These are phyloP conservation scores for Ornithoptera alexandrae DNA, from an alignment of 2,888 invertebrate species.

Conservation along the genomic window DNA sequence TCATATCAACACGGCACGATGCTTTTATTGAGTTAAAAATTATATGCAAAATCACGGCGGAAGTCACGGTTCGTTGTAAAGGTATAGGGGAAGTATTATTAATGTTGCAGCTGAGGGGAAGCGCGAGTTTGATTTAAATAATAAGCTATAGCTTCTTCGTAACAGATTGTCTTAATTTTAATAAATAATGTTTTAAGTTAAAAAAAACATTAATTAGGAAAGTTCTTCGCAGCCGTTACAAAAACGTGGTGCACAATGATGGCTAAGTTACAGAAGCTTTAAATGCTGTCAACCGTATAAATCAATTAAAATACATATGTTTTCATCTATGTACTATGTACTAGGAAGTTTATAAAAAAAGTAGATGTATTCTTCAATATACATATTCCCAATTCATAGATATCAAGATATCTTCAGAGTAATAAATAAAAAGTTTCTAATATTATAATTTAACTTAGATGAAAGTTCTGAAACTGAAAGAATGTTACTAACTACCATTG, in stretches of 20 bases:
- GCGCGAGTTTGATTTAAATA: constrained; percentile 52
- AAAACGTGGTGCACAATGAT: constrained; percentile 77
- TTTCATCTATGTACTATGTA: not conserved
- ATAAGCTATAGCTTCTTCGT: constrained; percentile 46
- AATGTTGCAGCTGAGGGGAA: constrained; percentile 58
- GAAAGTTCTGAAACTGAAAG: constrained; percentile 6
- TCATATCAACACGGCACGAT: constrained; percentile 39
- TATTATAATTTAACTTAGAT: not conserved
- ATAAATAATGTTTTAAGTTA: constrained; percentile 55
- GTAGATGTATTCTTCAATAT: not conserved
- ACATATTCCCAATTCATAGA: not conserved
- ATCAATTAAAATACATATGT: constrained; percentile 2
- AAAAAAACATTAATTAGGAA: not conserved
- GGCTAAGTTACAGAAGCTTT: constrained; percentile 70
- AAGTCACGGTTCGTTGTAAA: constrained; percentile 57
- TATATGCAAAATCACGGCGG: constrained; percentile 76
- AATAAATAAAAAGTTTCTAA: not conserved
- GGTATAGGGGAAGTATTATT: constrained; percentile 60
- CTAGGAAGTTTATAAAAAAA: not conserved
- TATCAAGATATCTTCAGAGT: not conserved
- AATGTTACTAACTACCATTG: constrained; percentile 17
- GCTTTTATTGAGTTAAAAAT: constrained; percentile 72
- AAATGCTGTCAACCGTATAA: constrained; percentile 36
- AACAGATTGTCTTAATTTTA: constrained; percentile 61
- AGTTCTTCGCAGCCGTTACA: constrained; percentile 63